phyloP scores from a whole-genome alignment of 2,797 vertebrate species.

The Leptatherina wallacei region DNA sequence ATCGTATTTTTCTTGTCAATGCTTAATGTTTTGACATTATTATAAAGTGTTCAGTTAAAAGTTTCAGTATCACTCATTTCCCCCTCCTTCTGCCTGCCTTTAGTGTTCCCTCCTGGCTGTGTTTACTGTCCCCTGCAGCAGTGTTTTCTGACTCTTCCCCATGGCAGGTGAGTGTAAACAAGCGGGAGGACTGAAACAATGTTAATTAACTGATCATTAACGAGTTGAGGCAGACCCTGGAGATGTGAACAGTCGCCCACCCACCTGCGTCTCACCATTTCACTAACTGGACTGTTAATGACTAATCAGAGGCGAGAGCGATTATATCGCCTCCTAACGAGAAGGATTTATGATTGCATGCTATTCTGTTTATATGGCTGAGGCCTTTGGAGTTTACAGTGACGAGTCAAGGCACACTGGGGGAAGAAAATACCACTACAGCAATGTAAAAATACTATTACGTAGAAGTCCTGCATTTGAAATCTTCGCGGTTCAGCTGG shows the following conservation, averaged over 20 bases:
- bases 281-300: constrained; percentile 82
- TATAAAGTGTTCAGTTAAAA: constrained; percentile 13
- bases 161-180: constrained; percentile 74
- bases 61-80: constrained; percentile 28
- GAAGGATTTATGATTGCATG: constrained; percentile 76
- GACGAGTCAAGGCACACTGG: constrained; percentile 9
- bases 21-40: constrained; percentile 14
- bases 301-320: constrained; percentile 78
- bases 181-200: constrained; percentile 74
- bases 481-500: background rate
- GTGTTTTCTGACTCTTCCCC: constrained; percentile 71
- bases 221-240: constrained; percentile 71
- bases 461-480: background rate
- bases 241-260: constrained; percentile 76
- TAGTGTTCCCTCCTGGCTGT: constrained; percentile 31
- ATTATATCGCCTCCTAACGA: constrained; percentile 78
- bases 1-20: background rate
- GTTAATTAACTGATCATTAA: constrained; percentile 81
- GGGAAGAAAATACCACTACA: background rate
- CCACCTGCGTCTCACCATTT: constrained; percentile 78
- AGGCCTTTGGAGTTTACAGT: constrained; percentile 27
- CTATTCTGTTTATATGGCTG: constrained; percentile 47
- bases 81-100: constrained; percentile 1
- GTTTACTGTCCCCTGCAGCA: constrained; percentile 71
- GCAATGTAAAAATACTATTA: background rate